These are phyloP conservation scores for Psittacara wagleri DNA, from an alignment of 2,113 vertebrate species.

Conservation along the genomic window DNA sequence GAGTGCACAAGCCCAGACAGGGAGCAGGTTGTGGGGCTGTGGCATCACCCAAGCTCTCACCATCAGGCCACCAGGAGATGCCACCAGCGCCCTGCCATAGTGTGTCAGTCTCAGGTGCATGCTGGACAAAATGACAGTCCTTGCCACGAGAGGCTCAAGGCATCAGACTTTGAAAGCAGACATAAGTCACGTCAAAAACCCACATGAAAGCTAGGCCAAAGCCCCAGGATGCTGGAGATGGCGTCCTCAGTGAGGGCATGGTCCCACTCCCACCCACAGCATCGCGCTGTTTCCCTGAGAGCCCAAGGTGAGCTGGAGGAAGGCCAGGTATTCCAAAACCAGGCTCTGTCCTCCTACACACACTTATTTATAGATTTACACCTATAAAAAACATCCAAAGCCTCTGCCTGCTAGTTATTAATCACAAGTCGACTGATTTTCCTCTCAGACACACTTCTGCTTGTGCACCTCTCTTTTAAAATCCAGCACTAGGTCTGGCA, in stretches of 20 bases:
- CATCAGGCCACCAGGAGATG: background rate
- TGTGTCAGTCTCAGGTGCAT: rapidly evolving
- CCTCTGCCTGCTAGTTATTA: background rate
- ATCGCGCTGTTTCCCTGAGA: background rate
- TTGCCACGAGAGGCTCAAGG: background rate
- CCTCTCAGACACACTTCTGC: background rate
- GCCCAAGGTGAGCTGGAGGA: background rate
- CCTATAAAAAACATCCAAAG: background rate
- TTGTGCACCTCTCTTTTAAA: background rate
- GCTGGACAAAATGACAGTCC: rapidly evolving
- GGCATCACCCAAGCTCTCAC: background rate
- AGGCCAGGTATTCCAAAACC: background rate
- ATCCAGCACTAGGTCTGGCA: background rate
- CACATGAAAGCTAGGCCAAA: background rate
- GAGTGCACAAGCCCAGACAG: background rate
- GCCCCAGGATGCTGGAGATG: background rate
- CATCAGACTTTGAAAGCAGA: background rate
- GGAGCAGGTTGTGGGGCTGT: rapidly evolving
- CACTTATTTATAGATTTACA: background rate
- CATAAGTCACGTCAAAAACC: background rate
- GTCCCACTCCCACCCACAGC: background rate
- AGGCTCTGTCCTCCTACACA: background rate
- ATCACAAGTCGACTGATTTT: background rate
- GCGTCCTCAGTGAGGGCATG: background rate
- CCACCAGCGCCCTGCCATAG: rapidly evolving